Evolutionary conservation across 2,113 vertebrate species (phyloP).

Genomic region (Lampris incognitus): DNA sequence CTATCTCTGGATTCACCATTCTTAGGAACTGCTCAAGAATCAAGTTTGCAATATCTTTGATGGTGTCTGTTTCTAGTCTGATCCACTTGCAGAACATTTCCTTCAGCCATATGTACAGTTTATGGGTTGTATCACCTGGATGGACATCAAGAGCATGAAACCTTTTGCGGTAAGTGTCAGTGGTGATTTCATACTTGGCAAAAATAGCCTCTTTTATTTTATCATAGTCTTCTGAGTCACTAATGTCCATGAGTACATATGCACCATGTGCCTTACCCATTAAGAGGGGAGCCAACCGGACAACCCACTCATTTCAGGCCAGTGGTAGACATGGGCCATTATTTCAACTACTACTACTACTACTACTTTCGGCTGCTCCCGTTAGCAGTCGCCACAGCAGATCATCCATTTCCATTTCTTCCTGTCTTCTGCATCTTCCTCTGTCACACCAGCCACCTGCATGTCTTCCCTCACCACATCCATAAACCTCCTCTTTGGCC

Average conservation of each 20-base stretch:
- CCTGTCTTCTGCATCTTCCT: no score
- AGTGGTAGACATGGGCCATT: no score
- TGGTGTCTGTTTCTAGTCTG: slow-evolving; percentile 4
- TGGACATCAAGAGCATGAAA: not conserved
- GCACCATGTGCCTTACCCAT: not conserved
- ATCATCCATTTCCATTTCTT: no score
- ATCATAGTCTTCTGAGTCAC: slow-evolving; percentile 12
- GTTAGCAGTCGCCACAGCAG: no score
- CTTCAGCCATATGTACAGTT: slow-evolving; percentile 20
- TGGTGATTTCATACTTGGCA: slow-evolving; percentile 19
- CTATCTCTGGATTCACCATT: not conserved
- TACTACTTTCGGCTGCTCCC: no score
- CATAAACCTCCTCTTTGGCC: no score
- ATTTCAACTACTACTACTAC: no score
- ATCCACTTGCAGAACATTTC: slow-evolving; percentile 29
- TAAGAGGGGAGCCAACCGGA: no score
- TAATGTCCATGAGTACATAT: slow-evolving; percentile 8
- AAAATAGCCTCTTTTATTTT: slow-evolving; percentile 26
- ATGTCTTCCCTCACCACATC: no score
- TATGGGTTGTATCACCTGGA: not conserved
- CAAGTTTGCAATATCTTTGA: slow-evolving; percentile 14
- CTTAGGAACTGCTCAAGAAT: slow-evolving; percentile 18
- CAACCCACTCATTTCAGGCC: no score
- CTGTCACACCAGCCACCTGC: no score
- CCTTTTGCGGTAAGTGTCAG: not conserved